Evolutionary conservation across 2,797 vertebrate genomes (phyloP).

Genomic region (Sebastes minor): DNA sequence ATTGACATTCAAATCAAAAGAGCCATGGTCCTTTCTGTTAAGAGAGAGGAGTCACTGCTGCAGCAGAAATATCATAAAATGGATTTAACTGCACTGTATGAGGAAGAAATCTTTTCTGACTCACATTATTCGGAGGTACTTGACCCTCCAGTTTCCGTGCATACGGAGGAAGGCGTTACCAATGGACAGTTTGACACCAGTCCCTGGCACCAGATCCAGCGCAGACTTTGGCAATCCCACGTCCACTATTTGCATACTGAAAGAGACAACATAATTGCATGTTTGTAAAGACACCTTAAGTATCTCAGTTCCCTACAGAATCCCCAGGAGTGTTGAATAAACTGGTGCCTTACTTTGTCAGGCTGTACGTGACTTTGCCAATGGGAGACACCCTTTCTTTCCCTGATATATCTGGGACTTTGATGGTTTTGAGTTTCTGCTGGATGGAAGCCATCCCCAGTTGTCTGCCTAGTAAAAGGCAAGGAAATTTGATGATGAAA

Average conservation of each 20-base stretch:
- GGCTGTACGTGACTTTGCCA: constrained; percentile 78
- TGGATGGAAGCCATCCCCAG: constrained; percentile 74
- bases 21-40: constrained; percentile 77
- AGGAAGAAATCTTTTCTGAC: constrained; percentile 8
- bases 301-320: background rate
- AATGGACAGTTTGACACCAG: constrained; percentile 74
- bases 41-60: background rate
- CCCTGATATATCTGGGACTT: constrained; percentile 79
- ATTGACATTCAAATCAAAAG: constrained; percentile 76
- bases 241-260: constrained; percentile 71
- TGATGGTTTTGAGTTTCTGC: constrained; percentile 72
- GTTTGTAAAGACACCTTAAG: background rate
- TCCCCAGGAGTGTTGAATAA: background rate
- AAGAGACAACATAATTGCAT: background rate
- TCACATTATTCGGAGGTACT: constrained; percentile 75
- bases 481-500: background rate
- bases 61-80: background rate
- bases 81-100: background rate
- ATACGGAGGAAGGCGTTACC: constrained; percentile 73
- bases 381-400: constrained; percentile 56
- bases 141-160: constrained; percentile 80
- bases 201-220: constrained; percentile 66
- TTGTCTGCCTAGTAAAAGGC: constrained; percentile 62
- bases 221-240: constrained; percentile 72
- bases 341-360: constrained; percentile 71